Evolutionary conservation across 92 coral and sea anemone species (phyloP).

Genomic region (Diadumene lineata): DNA sequence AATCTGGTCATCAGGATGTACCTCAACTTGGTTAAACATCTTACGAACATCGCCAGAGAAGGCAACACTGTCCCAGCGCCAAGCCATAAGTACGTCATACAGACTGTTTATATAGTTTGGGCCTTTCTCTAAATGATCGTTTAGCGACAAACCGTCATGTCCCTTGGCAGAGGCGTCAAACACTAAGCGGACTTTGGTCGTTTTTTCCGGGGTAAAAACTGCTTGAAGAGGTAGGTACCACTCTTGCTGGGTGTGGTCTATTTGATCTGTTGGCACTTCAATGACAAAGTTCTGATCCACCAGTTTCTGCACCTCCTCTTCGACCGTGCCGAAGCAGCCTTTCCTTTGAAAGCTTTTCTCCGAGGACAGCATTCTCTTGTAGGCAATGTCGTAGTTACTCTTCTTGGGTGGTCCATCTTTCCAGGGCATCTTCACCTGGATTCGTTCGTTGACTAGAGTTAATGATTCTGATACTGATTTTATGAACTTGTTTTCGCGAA

Average conservation of each 20-base stretch:
- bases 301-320: slow-evolving; percentile 47
- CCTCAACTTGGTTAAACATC: slow-evolving; percentile 55
- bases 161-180: slow-evolving; percentile 57
- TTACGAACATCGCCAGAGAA: slow-evolving; percentile 46
- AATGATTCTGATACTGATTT: slow-evolving; percentile 43
- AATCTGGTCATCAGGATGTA: slow-evolving; percentile 49
- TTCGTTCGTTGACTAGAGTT: slow-evolving; percentile 37
- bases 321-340: slow-evolving; percentile 15
- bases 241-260: slow-evolving; percentile 45
- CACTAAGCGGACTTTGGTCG: slow-evolving; percentile 45
- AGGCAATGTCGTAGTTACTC: slow-evolving; percentile 53
- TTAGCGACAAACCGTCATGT: slow-evolving; percentile 35
- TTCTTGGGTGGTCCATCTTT: slow-evolving; percentile 50
- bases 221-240: slow-evolving; percentile 63
- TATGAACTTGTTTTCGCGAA: slow-evolving; percentile 48
- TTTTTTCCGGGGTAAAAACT: slow-evolving; percentile 57
- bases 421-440: slow-evolving; percentile 46
- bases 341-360: slow-evolving; percentile 37
- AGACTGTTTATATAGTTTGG: slow-evolving; percentile 52
- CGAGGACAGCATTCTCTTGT: slow-evolving; percentile 38
- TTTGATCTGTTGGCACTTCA: slow-evolving; percentile 40
- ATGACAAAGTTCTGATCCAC: slow-evolving; percentile 38
- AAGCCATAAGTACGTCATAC: slow-evolving; percentile 45
- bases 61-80: slow-evolving; percentile 65
- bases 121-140: slow-evolving; percentile 51